Conservation (phyloP, 2,797 vertebrate species). For the Pangasius mekongensis region DNA sequence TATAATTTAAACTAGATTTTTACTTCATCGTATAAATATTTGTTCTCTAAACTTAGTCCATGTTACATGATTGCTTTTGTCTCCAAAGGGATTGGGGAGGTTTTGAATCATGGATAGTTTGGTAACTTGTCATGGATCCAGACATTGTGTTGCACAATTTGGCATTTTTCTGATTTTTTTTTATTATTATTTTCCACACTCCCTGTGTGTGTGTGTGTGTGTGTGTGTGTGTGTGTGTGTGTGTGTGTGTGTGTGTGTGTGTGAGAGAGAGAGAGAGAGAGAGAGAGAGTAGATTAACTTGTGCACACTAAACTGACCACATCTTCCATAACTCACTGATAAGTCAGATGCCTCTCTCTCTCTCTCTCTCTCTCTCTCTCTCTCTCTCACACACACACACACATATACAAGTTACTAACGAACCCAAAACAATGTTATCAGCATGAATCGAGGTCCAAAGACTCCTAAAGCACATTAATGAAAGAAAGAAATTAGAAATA, state of each 20-base stretch:
- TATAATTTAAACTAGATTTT: background rate
- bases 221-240: background rate
- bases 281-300: background rate
- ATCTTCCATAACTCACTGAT: background rate
- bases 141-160: conserved; percentile 34
- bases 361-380: background rate
- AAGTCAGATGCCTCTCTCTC: background rate
- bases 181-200: background rate
- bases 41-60: no score
- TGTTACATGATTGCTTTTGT: background rate
- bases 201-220: background rate
- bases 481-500: background rate
- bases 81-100: background rate
- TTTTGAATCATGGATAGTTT: background rate
- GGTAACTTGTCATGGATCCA: conserved; percentile 7
- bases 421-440: conserved; percentile 8
- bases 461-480: background rate
- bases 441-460: background rate
- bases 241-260: background rate
- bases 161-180: background rate
- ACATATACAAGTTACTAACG: background rate
- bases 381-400: background rate
- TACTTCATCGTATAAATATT: background rate
- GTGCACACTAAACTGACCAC: background rate
- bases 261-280: no score